Evolutionary conservation across 2,113 vertebrate genomes (phyloP).

Genomic region (Carassius gibelio): DNA sequence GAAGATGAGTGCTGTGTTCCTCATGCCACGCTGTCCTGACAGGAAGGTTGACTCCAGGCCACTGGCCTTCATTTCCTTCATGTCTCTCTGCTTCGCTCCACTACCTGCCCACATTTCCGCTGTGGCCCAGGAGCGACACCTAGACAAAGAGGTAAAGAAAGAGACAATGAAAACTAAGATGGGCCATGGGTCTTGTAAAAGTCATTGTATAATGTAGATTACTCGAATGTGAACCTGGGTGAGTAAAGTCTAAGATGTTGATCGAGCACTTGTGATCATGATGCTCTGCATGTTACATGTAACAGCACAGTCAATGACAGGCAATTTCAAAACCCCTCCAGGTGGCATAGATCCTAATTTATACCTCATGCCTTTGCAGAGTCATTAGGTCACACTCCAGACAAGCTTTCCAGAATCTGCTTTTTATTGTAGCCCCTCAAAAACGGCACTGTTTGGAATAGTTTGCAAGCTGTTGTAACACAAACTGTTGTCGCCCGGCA

Average conservation of each 20-base stretch:
- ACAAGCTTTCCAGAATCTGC: slow-evolving; percentile 43
- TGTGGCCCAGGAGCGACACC: slow-evolving; percentile 52
- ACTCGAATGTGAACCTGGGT: slow-evolving; percentile 18
- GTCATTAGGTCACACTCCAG: slow-evolving; percentile 43
- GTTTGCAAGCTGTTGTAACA: slow-evolving; percentile 58
- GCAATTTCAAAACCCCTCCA: slow-evolving; percentile 37
- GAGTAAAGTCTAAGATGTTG: slow-evolving; percentile 25
- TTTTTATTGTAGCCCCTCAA: slow-evolving; percentile 45
- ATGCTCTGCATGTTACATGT: slow-evolving; percentile 35
- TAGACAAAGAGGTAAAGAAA: slow-evolving; percentile 29
- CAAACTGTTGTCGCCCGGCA: slow-evolving; percentile 60
- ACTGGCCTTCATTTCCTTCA: slow-evolving; percentile 69
- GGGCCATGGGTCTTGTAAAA: slow-evolving; percentile 26
- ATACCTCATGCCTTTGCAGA: slow-evolving; percentile 25
- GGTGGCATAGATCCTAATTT: slow-evolving; percentile 46
- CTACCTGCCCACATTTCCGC: slow-evolving; percentile 74
- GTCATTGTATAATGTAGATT: slow-evolving; percentile 35
- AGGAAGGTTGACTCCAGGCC: slow-evolving; percentile 52
- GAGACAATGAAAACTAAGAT: slow-evolving; percentile 26
- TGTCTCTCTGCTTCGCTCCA: slow-evolving; percentile 59
- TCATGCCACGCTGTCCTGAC: slow-evolving; percentile 28
- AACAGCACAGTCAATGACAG: slow-evolving; percentile 36
- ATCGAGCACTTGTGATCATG: slow-evolving; percentile 24
- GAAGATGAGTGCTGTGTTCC: slow-evolving; percentile 18
- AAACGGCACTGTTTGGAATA: slow-evolving; percentile 46